These are phyloP conservation scores for Tuberolachnus salignus DNA, from an alignment of 2,888 invertebrate genomes.

Conservation along the genomic window DNA sequence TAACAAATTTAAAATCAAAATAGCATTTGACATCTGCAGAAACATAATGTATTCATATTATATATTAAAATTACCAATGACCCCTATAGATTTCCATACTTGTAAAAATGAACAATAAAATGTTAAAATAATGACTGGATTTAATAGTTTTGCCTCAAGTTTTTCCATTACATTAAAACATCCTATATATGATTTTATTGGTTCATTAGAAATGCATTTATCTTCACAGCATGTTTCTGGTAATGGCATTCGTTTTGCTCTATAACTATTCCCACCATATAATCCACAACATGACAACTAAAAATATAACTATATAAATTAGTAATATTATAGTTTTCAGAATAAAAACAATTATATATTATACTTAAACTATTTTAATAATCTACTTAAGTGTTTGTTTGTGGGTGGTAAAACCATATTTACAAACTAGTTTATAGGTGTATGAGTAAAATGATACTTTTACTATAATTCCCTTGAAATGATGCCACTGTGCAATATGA, in stretches of 20 bases:
- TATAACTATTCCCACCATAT: conserved; percentile 41
- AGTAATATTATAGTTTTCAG: neutral
- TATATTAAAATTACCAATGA: neutral
- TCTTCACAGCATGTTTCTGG: conserved; percentile 17
- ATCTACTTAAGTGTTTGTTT: too few relatives aligned
- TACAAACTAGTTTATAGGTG: too few relatives aligned
- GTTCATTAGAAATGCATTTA: neutral
- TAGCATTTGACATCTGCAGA: conserved; percentile 39
- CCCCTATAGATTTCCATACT: neutral
- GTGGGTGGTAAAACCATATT: too few relatives aligned
- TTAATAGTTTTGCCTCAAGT: conserved; percentile 26
- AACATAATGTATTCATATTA: neutral
- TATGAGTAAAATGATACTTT: too few relatives aligned
- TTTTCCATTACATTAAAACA: conserved; percentile 39
- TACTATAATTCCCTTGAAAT: too few relatives aligned
- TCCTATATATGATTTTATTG: neutral
- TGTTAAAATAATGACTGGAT: conserved; percentile 44
- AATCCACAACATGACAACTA: conserved; percentile 46
- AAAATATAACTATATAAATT: neutral
- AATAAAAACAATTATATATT: neutral
- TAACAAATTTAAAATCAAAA: conserved; percentile 39
- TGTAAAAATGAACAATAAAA: conserved; percentile 47
- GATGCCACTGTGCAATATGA: too few relatives aligned
- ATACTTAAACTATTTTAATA: too few relatives aligned
- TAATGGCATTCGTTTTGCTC: conserved; percentile 25